phyloP scores from a whole-genome alignment of 2,888 invertebrate species.

The Cartodere bifasciata region DNA sequence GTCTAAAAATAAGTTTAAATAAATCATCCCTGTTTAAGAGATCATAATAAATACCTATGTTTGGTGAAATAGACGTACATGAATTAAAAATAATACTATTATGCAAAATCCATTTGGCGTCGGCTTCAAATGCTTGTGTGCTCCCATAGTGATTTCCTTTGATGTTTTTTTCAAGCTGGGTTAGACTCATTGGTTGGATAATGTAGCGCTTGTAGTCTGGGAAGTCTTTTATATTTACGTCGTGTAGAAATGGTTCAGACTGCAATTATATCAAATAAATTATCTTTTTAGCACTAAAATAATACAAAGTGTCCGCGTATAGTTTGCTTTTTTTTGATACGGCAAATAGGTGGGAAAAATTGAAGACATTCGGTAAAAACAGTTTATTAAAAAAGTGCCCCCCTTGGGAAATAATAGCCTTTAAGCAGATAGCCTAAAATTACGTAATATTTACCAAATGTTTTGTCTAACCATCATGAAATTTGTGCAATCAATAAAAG shows the following conservation, averaged over 20 bases:
- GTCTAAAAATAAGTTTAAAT: conserved; percentile 37
- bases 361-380: too few relatives aligned
- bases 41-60: neutral
- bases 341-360: too few relatives aligned
- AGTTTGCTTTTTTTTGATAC: too few relatives aligned
- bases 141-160: conserved; percentile 64
- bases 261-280: conserved; percentile 34
- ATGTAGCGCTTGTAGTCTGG: conserved; percentile 73
- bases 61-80: conserved; percentile 43
- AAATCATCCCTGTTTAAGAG: conserved; percentile 1
- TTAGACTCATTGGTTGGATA: conserved; percentile 77
- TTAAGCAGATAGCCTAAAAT: too few relatives aligned
- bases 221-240: conserved; percentile 57
- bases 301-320: too few relatives aligned
- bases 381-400: too few relatives aligned
- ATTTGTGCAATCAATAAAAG: too few relatives aligned
- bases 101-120: conserved; percentile 88
- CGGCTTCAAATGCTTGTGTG: conserved; percentile 79
- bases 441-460: too few relatives aligned
- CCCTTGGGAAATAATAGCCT: too few relatives aligned
- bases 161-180: conserved; percentile 64
- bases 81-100: conserved; percentile 86
- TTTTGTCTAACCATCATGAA: too few relatives aligned
- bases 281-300: neutral
- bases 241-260: conserved; percentile 67